Percentiles rank a stretch among this genome's conserved stretches.
Conservation (phyloP, 2,113 vertebrate species). For the Macaca nemestrina region DNA sequence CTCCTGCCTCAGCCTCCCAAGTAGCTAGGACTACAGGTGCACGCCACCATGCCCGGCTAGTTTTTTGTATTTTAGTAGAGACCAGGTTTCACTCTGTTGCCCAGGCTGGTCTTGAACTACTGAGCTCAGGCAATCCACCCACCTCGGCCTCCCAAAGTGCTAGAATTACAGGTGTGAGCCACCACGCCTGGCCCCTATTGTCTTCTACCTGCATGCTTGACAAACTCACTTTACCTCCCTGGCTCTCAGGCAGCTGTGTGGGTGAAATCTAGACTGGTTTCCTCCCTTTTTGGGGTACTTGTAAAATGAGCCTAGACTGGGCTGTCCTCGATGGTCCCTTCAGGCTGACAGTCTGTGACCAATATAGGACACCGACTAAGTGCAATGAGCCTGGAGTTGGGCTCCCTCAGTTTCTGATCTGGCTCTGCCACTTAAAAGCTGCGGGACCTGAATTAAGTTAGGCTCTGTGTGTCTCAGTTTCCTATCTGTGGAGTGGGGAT, state of each 20-base stretch:
- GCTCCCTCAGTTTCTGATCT: background rate
- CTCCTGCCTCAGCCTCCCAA: no score
- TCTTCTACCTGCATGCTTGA: background rate
- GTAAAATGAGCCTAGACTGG: background rate
- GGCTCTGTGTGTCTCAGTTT: background rate
- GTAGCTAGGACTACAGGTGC: no score
- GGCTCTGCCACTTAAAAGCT: background rate
- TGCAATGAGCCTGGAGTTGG: background rate
- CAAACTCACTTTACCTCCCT: background rate
- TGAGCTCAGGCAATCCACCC: no score
- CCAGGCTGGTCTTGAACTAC: no score
- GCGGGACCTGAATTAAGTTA: background rate
- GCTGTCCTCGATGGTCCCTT: background rate
- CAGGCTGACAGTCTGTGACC: background rate
- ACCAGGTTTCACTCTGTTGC: no score
- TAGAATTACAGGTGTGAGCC: no score
- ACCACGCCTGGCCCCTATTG: background rate
- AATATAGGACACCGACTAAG: background rate
- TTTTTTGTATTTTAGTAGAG: no score
- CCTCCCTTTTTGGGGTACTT: background rate
- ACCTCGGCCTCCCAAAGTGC: no score
- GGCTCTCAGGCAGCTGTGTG: background rate
- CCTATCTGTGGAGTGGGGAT: background rate
- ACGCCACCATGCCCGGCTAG: fast-evolving
- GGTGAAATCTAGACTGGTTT: background rate